Base-by-base conservation (phyloP, 2,888 invertebrate species). In the Rotaria macrura region DNA sequence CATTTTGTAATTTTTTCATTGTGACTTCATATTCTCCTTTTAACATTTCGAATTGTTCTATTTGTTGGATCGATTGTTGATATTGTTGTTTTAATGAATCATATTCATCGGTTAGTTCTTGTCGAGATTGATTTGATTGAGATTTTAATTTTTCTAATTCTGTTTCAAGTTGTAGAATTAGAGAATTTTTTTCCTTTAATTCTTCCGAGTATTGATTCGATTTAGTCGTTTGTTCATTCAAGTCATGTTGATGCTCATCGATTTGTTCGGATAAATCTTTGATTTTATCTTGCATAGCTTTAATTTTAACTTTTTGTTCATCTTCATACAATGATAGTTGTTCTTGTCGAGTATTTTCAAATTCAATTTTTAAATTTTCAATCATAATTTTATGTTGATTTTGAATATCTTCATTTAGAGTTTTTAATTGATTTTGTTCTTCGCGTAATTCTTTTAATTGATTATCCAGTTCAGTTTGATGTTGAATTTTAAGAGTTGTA, bases 321-420 rank as follows among this genome's bases (percentile, higher is more conserved):
- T 74, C 7, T 74, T 52, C 49, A 38, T 23, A 20, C 49, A n/a
- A n/a, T n/a, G n/a, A n/a, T n/a, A n/a, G n/a, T n/a, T n/a, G n/a
- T n/a, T n/a, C n/a, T n/a, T n/a, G n/a, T n/a, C n/a, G n/a, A n/a
- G n/a, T n/a, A n/a, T n/a, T n/a, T n/a, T n/a, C n/a, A n/a, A n/a
- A n/a, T n/a, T n/a, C n/a, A n/a, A n/a, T n/a, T n/a, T n/a, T n/a
- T n/a, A n/a, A n/a, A n/a, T 34, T 12, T 38, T 38, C 6, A 83
- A 55, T 34, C 83, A 49, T 49, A 83, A 83, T 85, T 83, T 85
- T 17, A 85, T 83, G 49, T 83, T 49, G 7, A n/a, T n/a, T n/a
- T 49, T 52, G 34, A 17, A 40, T 52, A 20, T 84, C 52, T 17
- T 84, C 84, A 29, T 29, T 84, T 52, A 52, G 23, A 5, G 25